phyloP scores from a whole-genome alignment of 1,140 invertebrate species.

The Acromyrmex charruanus region DNA sequence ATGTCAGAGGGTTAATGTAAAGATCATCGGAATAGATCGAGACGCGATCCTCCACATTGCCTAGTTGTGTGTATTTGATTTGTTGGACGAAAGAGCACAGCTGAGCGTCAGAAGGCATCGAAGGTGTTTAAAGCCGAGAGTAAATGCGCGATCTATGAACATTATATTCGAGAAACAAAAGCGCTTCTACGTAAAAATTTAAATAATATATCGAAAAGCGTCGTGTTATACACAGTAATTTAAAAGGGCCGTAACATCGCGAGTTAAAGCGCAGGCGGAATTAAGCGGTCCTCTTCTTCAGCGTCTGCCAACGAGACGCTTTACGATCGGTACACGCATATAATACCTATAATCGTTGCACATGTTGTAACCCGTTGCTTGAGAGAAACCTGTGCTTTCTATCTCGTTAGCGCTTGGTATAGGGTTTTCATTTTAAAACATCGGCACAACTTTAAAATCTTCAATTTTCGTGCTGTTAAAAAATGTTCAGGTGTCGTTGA shows the following conservation, averaged over 20 bases:
- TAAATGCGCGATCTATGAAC: slow-evolving; percentile 6
- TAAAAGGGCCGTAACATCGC: background rate
- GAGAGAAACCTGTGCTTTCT: slow-evolving; percentile 43
- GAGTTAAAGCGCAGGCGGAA: slow-evolving; percentile 36
- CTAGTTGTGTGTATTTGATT: slow-evolving; percentile 26
- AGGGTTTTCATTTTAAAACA: slow-evolving; percentile 14
- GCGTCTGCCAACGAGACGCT: slow-evolving; percentile 21
- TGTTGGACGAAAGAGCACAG: slow-evolving; percentile 5
- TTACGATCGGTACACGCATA: slow-evolving; percentile 50
- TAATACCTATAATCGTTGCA: slow-evolving; percentile 65
- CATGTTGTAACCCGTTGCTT: slow-evolving; percentile 41
- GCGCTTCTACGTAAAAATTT: slow-evolving; percentile 18
- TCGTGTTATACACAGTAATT: slow-evolving; percentile 3
- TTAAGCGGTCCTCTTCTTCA: slow-evolving; percentile 47
- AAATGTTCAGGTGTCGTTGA: background rate
- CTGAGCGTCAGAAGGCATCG: slow-evolving; percentile 12
- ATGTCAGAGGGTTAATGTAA: slow-evolving; percentile 51
- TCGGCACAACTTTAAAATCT: slow-evolving; percentile 6
- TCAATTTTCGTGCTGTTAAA: background rate
- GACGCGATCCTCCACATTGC: background rate
- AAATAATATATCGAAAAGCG: slow-evolving; percentile 28
- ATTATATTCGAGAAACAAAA: background rate
- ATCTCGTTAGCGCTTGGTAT: slow-evolving; percentile 46
- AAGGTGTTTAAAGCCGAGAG: slow-evolving; percentile 9
- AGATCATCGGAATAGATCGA: slow-evolving; percentile 48